Evolutionary conservation across 2,113 vertebrate genomes (phyloP), one percentile per base, ranked within the genome.

Genomic region (Clarias magur): DNA sequence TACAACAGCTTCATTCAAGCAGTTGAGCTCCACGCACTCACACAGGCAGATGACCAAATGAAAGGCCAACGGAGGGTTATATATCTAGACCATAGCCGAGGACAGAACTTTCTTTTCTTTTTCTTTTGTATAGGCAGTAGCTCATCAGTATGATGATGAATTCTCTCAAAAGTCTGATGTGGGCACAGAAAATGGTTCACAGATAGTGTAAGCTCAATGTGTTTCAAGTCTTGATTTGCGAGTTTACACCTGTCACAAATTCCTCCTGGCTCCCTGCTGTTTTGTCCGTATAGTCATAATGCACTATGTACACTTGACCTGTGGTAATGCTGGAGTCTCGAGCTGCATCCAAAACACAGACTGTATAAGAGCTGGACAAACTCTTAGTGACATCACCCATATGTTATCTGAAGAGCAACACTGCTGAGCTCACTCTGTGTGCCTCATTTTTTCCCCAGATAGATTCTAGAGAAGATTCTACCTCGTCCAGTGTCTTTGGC

Each of bases 1-100:
- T 16, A 90, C 89, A 90, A 90, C 87, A 81, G 86, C 70, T 88
- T 90, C 87, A 85, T 90, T 90, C 86, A 88, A 85, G 59, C 80
- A 79, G 88, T 88, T 86, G 84, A 82, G 75, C 80, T 85, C 84
- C 84, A 84, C 68, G 59, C 60, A 83, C 62, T 82, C 82, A 88
- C 65, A 86, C 80, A 84, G 86, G 85, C 83, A 90, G 86, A 90
- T 88, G 87, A 88, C 85, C 85, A 88, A 88, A 80, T 68, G 79
- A 62, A 57, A 82, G 80, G 80, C 68, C 68, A 82, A 65, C 25
- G 65, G 68, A 89, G 73, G 80, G 42, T 88, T 85, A 83, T 73
- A 85, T 53, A 88, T 72, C 87, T 82, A 30, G 78, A 82, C 68
- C 83, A 63, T 76, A 65, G 75, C 83, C 21, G 68, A 84, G 75